A percentile compares a stretch with the other conserved stretches of the same genome.
Conservation (phyloP, 2,113 vertebrate genomes). For the Cichladusa arquata region DNA sequence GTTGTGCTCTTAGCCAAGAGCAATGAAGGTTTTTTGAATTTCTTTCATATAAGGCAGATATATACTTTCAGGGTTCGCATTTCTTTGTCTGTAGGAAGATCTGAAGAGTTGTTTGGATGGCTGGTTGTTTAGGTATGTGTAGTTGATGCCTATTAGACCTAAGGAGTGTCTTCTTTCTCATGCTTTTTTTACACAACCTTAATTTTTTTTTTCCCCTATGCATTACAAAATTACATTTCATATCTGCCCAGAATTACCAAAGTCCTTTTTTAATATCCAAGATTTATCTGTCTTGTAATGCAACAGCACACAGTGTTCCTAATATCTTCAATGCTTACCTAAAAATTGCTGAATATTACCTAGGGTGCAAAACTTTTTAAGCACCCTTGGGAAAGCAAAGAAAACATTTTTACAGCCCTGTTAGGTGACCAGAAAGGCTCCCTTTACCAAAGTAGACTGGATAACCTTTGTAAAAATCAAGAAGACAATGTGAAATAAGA, state of each 20-base stretch:
- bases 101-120: not conserved
- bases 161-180: not conserved
- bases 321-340: not conserved
- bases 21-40: accelerated
- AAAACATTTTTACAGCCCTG: not conserved
- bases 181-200: not conserved
- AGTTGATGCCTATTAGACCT: not conserved
- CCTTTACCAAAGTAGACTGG: not conserved
- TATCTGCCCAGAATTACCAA: not conserved
- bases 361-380: not conserved
- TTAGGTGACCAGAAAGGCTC: not conserved
- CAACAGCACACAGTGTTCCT: not conserved
- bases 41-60: not conserved
- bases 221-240: not conserved
- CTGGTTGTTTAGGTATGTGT: not conserved
- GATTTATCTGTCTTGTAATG: not conserved
- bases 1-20: not conserved
- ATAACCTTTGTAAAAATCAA: conserved; percentile 17
- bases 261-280: not conserved
- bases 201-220: not conserved
- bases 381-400: not conserved
- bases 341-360: not conserved
- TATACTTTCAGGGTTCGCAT: not conserved
- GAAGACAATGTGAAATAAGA: not conserved
- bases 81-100: not conserved